These are phyloP conservation scores for Acromyrmex charruanus DNA, from an alignment of 1,140 invertebrate genomes.

Conservation along the genomic window DNA sequence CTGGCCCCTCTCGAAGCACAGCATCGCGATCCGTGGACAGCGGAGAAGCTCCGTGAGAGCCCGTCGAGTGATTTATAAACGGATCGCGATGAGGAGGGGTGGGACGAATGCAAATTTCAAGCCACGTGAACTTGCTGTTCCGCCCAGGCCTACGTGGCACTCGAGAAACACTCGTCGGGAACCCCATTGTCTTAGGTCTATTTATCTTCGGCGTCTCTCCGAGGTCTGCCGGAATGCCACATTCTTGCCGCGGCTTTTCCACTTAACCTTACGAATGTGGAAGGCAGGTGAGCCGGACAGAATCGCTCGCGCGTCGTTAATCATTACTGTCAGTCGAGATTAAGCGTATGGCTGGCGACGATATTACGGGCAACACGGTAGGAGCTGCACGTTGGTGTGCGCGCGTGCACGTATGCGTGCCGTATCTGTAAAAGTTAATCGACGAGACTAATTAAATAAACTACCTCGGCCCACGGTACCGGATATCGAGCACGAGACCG, in stretches of 20 bases:
- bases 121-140: constrained; percentile 76
- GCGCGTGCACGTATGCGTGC: not conserved
- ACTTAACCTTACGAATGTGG: constrained; percentile 70
- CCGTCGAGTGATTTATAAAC: constrained; percentile 80
- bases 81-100: constrained; percentile 64
- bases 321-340: constrained; percentile 73
- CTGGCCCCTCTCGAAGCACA: constrained; percentile 21
- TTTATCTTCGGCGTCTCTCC: constrained; percentile 75
- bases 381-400: constrained; percentile 26
- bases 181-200: constrained; percentile 79
- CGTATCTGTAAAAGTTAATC: constrained; percentile 68
- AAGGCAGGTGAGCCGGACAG: constrained; percentile 66
- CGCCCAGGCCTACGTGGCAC: constrained; percentile 59
- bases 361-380: constrained; percentile 68
- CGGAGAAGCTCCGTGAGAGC: constrained; percentile 25
- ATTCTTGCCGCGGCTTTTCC: constrained; percentile 67
- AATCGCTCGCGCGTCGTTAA: constrained; percentile 71
- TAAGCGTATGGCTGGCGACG: constrained; percentile 68
- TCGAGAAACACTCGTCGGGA: constrained; percentile 32
- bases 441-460: constrained; percentile 74
- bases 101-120: constrained; percentile 81
- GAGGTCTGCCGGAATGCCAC: constrained; percentile 59
- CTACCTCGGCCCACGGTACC: constrained; percentile 41
- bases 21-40: constrained; percentile 57
- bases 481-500: constrained; percentile 60